These are phyloP conservation scores for Euglossa dilemma DNA, from an alignment of 1,140 invertebrate genomes.

Conservation along the genomic window DNA sequence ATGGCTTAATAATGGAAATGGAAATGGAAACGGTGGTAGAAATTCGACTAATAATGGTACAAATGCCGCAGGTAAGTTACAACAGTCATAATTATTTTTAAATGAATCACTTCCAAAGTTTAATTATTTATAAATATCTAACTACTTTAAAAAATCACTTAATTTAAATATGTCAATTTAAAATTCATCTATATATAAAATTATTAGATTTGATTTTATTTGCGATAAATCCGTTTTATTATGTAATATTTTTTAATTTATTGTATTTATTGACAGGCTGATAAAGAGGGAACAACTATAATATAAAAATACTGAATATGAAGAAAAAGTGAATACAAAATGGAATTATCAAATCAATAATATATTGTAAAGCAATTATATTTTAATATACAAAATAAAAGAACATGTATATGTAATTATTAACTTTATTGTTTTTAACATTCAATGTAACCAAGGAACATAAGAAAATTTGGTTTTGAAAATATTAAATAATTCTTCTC, in stretches of 20 bases:
- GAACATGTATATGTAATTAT: background rate
- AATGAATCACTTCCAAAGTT: background rate
- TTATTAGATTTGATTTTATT: background rate
- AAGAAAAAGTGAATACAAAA: background rate
- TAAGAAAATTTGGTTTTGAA: background rate
- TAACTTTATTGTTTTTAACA: background rate
- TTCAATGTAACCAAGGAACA: background rate
- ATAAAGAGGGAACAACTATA: background rate
- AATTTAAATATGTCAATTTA: background rate
- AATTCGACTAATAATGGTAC: background rate
- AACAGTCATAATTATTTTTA: background rate
- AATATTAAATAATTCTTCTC: background rate
- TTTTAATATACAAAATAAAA: constrained; percentile 15
- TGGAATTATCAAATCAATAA: background rate
- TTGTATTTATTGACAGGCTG: background rate
- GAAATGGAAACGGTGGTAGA: background rate
- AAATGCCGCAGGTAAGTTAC: background rate
- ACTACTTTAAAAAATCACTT: background rate
- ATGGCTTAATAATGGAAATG: background rate
- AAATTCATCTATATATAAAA: background rate
- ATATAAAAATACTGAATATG: background rate
- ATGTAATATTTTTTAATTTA: background rate
- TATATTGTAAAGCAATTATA: background rate
- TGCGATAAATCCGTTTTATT: background rate
- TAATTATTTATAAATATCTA: background rate